Evolutionary conservation across 2,113 vertebrate species (phyloP).

Genomic region (Eulemur rufifrons): DNA sequence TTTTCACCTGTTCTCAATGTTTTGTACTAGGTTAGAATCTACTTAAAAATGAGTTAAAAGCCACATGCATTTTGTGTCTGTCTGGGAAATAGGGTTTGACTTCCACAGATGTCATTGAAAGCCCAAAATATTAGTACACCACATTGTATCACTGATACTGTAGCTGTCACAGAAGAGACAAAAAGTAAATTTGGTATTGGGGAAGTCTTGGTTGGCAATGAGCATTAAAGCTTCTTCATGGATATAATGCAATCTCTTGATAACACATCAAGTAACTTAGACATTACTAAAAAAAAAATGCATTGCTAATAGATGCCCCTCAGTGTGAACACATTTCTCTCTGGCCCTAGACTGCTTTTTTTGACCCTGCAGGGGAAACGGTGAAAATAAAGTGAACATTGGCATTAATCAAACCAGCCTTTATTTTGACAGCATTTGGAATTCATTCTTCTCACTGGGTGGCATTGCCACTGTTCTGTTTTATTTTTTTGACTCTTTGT

Average conservation of each 20-base stretch:
- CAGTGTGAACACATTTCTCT: not conserved
- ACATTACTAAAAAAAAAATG: not conserved
- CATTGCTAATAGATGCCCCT: not conserved
- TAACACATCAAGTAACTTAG: not conserved
- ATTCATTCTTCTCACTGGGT: constrained; percentile 11
- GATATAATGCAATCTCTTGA: not conserved
- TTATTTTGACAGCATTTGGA: constrained; percentile 29
- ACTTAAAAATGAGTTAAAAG: constrained; percentile 51
- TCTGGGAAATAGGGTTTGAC: not conserved
- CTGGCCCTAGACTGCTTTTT: not conserved
- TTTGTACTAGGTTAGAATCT: constrained; percentile 33
- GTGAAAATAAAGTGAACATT: not conserved
- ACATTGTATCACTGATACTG: not conserved
- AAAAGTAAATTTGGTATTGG: not conserved
- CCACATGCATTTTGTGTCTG: constrained; percentile 23
- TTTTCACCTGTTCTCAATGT: constrained; percentile 41
- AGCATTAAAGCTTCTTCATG: not conserved
- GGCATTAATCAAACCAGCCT: not conserved
- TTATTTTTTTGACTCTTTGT: not conserved
- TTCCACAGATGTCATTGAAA: not conserved
- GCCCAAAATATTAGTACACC: not conserved
- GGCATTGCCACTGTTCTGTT: not conserved
- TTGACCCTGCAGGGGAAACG: not conserved
- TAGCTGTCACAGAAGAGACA: not conserved
- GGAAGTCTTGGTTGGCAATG: not conserved